Evolutionary conservation across 2,113 vertebrate genomes (phyloP), one percentile per base, ranked within the genome.

Genomic region (Xiphophorus hellerii): DNA sequence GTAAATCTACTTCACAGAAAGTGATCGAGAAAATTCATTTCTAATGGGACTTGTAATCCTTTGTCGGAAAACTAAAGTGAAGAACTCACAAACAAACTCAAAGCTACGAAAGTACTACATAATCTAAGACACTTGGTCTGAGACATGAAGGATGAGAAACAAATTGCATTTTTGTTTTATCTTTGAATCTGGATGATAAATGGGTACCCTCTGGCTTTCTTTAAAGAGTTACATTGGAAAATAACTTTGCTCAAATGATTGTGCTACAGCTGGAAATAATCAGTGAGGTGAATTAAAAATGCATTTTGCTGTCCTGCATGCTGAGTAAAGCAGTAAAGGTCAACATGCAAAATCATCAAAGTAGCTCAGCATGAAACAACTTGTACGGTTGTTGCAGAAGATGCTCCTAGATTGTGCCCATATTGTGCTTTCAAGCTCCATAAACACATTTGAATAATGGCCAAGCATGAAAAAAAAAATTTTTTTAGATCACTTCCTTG

Each of bases 371-470:
- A 82, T 54, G 58, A 81, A 89, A 90, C 77, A 84, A 75, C 66
- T 80, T 66, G 69, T 15, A 11, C 69, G 75, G 60, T 85, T 73
- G 20, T 72, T 61, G 72, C 31, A 14, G 64, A 39, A 69, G 28
- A 61, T 74, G 69, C 70, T 76, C 35, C 65, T 66, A 58, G 67
- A 48, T 64, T 78, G 35, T 17, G 42, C 72, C 64, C 5, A 31
- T 15, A 35, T 65, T 65, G 54, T 51, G 66, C 25, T 10, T 80
- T 77, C 69, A 42, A 35, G 37, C 67, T 71, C 35, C 35, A 42
- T 58, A 67, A 66, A n/a, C 33, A 62, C 69, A 86, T 86, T 84
- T 85, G 76, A 89, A 81, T 88, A 84, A 83, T 80, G 79, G 88
- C 78, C 68, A 67, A 77, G 74, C 25, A 77, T 73, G 61, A 42